Base-by-base conservation (phyloP, 2,888 invertebrate genomes). In the Fragum fragum region DNA sequence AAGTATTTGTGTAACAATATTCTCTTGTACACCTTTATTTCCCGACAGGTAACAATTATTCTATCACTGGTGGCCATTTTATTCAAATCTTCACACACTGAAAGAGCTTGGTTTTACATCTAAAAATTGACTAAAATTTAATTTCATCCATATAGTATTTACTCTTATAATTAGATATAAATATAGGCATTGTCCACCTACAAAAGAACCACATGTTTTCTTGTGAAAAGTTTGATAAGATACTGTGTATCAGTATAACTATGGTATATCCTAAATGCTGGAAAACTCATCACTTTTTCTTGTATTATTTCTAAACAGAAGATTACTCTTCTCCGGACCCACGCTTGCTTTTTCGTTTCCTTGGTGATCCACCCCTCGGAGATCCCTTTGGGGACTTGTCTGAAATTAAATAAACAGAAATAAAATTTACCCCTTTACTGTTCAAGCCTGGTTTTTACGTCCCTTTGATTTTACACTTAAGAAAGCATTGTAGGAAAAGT, bases 311-410 rank as follows among this genome's bases (percentile, higher is more conserved):
- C 83, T 47, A 75, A 69, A 61, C 83, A 81, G 53, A 85, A 83
- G 57, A 75, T 81, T 81, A 83, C 68, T 89, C 91, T 83, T 92
- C 92, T 82, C 92, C 92, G 78, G 90, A 88, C 75, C 90, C 89
- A 79, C 93, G 88, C 86, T 91, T 90, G 89, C 87, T 91, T 83
- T 90, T 90, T 83, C 92, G 88, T 84, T 92, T 91, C 68, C 91
- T 82, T 73, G 92, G 92, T 53, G 93, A 93, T 66, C 85, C 81
- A 70, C 85, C 85, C 86, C 92, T 93, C 73, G 94, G 94, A 39
- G 94, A 93, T 69, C 93, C 87, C 82, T 92, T 88, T 79, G 94
- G 94, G 79, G 94, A 93, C 74, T 90, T 90, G 86, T 92, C 93
- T 94, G 91, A 88, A 90, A 47, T 21, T 28, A 70, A 21, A 66